Base-by-base conservation (phyloP, 2,797 vertebrate species). In the Halcyon smyrnensis region DNA sequence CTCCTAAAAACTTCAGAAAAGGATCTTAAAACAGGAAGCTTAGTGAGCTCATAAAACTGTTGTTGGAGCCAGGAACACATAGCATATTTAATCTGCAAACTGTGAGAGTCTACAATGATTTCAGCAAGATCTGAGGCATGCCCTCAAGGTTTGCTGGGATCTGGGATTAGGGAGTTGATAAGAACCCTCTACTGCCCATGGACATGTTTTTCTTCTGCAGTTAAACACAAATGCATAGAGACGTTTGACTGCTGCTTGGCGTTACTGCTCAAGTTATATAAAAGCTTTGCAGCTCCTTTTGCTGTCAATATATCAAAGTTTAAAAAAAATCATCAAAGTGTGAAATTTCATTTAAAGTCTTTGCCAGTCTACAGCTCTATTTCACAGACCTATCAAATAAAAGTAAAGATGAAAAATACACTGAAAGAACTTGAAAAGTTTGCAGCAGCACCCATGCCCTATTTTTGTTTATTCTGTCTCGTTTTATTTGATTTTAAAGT, bases 261-360 rank as follows among this genome's bases (percentile, higher is more conserved):
- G 97, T 98, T 98, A 96, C 98, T 98, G 98, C 98, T 98, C 96
- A 98, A 99, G 98, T 98, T 99, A 98, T 98, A 98, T 97, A 97
- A 98, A 98, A 98, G 98, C 98, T 98, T 97, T 98, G 96, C 97
- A 98, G 98, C 98, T 98, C 98, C 97, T 98, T 99, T 99, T 99
- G 99, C 99, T 99, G 99, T 99, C 98, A 99, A 98, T 98, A 98
- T 99, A 99, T 99, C 99, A 99, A 99, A 99, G 99, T 99, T 99
- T 79, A 96, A 98, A 98, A 96, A 98, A 98, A 98, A 98, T 98
- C 99, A 99, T 99, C 99, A 99, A 99, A 99, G 99, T 99, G 98
- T 98, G 98, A 98, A 98, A 99, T 99, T 99, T 99, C 98, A 98
- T 98, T 98, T 98, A 98, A 98, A 99, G 98, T 98, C 98, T 97